phyloP scores from a whole-genome alignment of 2,797 vertebrate species.

The Nothura maculosa region DNA sequence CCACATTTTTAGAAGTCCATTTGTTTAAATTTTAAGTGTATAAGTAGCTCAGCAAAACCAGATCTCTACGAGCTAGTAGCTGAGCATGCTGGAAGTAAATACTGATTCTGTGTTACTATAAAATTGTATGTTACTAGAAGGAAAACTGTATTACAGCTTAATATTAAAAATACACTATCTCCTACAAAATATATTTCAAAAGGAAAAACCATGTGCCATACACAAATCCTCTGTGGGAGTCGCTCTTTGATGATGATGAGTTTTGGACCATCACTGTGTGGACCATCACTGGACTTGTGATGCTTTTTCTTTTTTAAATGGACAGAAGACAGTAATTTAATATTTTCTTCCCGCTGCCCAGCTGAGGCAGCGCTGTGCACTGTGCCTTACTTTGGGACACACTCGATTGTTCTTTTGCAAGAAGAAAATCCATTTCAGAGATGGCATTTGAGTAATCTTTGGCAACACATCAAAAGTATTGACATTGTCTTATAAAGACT shows the following conservation, averaged over 20 bases:
- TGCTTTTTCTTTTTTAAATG: background rate
- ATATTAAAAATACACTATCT: background rate
- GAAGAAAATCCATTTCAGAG: constrained; percentile 9
- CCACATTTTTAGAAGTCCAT: background rate
- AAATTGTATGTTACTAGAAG: background rate
- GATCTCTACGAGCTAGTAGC: background rate
- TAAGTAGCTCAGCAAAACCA: background rate
- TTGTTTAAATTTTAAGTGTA: background rate
- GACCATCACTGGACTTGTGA: background rate
- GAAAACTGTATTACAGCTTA: background rate
- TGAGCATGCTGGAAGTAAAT: background rate
- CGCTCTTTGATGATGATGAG: background rate
- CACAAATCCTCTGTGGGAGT: background rate
- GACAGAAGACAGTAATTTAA: background rate
- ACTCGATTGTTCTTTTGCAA: background rate
- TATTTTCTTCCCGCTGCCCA: background rate
- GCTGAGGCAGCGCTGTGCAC: background rate
- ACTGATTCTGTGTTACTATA: background rate
- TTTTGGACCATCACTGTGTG: background rate
- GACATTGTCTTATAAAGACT: background rate
- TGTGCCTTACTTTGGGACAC: background rate
- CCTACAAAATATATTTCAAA: constrained; percentile 26
- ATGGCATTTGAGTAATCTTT: constrained; percentile 11
- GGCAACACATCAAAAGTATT: background rate
- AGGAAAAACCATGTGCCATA: background rate